Percentiles rank a stretch among this genome's conserved stretches.
phyloP scores from a whole-genome alignment of 1,140 invertebrate species.

The Pogonomyrmex barbatus region DNA sequence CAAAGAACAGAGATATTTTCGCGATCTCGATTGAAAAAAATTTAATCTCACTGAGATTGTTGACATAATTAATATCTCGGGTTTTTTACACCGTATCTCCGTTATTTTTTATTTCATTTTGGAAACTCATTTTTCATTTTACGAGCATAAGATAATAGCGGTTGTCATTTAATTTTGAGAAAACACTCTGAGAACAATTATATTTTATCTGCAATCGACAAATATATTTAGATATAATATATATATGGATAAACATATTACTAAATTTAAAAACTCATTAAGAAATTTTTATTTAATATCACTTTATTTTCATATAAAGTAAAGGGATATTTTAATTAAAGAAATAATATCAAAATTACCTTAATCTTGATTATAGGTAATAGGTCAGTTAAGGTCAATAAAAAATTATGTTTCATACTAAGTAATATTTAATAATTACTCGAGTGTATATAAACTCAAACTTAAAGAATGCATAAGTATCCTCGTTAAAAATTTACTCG shows the following conservation, averaged over 20 bases:
- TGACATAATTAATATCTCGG: neutral
- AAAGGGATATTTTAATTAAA: conserved; percentile 4
- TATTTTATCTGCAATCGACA: neutral
- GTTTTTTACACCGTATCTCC: neutral
- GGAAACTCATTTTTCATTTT: neutral
- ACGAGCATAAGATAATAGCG: neutral
- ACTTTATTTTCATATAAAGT: neutral
- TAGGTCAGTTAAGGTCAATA: neutral
- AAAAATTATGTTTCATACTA: neutral
- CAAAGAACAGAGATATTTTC: neutral
- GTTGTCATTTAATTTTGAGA: neutral
- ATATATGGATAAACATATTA: too few species aligned
- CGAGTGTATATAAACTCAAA: neutral
- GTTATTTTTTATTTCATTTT: neutral
- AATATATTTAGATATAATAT: neutral
- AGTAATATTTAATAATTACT: neutral
- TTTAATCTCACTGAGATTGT: neutral
- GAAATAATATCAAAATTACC: neutral
- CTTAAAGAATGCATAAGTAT: neutral
- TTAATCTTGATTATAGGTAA: neutral
- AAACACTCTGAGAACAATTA: neutral
- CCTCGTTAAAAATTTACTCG: conserved; percentile 6
- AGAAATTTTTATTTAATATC: neutral
- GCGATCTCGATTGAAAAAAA: neutral
- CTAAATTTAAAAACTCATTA: neutral